Evolutionary conservation across 2,113 vertebrate genomes (phyloP).

Genomic region (Cacatua alba): DNA sequence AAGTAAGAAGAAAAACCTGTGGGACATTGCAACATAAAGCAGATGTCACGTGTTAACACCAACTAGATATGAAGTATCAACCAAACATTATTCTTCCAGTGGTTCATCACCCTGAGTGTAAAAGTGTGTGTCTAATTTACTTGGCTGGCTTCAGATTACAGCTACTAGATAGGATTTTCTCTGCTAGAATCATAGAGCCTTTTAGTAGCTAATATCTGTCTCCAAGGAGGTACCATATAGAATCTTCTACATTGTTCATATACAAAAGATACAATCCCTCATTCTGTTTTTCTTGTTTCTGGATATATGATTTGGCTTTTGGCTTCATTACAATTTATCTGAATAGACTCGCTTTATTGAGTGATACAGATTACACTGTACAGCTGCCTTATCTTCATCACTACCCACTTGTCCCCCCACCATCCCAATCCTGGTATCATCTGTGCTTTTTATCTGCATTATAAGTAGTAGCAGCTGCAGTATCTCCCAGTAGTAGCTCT

Average conservation of each 20-base stretch:
- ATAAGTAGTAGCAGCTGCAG: slow-evolving; percentile 15
- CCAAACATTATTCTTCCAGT: neutral
- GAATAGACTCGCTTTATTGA: neutral
- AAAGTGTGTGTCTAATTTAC: slow-evolving; percentile 24
- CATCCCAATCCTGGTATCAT: neutral
- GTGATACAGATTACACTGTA: neutral
- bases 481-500: neutral
- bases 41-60: neutral
- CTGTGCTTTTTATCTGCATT: neutral
- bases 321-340: slow-evolving; percentile 16
- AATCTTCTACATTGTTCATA: neutral
- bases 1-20: neutral
- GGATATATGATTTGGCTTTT: neutral
- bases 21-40: neutral
- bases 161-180: neutral
- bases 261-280: neutral
- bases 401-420: neutral
- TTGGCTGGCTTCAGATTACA: neutral
- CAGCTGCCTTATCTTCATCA: slow-evolving; percentile 12
- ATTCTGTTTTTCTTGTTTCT: neutral
- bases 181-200: slow-evolving; percentile 12
- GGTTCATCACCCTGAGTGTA: neutral
- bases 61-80: neutral
- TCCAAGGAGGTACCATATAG: neutral
- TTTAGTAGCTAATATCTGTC: neutral